phyloP scores from a whole-genome alignment of 1,140 invertebrate genomes.

The Bombus affinis region DNA sequence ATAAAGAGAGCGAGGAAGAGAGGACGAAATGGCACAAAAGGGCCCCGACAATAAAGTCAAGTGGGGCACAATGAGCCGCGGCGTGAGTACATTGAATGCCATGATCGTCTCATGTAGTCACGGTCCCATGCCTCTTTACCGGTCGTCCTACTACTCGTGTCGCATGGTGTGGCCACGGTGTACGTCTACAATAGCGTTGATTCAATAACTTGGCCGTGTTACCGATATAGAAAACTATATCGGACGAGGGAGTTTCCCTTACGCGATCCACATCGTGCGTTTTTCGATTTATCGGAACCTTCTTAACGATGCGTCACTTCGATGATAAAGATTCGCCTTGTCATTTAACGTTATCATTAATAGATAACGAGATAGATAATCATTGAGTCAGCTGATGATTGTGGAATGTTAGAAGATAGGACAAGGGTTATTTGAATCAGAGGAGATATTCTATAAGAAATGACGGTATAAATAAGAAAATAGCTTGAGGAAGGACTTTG shows the following conservation, averaged over 20 bases:
- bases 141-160: constrained; percentile 55
- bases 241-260: background rate
- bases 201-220: constrained; percentile 66
- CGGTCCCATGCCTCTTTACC: constrained; percentile 66
- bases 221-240: constrained; percentile 66
- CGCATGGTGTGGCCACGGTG: constrained; percentile 63
- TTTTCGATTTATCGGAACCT: background rate
- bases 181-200: constrained; percentile 63
- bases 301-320: background rate
- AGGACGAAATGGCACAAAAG: constrained; percentile 72
- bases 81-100: constrained; percentile 79
- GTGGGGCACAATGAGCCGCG: constrained; percentile 80
- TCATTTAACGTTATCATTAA: background rate
- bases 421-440: background rate
- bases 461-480: no score
- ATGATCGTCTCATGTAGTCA: constrained; percentile 64
- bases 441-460: no score
- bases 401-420: background rate
- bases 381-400: background rate
- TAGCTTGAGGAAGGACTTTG: no score
- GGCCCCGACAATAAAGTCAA: constrained; percentile 80
- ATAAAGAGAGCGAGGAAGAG: constrained; percentile 51
- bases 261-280: background rate
- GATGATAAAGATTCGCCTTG: constrained; percentile 22
- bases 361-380: background rate